Conservation (phyloP, 2,888 invertebrate species). For the Drosophila anomalipes region DNA sequence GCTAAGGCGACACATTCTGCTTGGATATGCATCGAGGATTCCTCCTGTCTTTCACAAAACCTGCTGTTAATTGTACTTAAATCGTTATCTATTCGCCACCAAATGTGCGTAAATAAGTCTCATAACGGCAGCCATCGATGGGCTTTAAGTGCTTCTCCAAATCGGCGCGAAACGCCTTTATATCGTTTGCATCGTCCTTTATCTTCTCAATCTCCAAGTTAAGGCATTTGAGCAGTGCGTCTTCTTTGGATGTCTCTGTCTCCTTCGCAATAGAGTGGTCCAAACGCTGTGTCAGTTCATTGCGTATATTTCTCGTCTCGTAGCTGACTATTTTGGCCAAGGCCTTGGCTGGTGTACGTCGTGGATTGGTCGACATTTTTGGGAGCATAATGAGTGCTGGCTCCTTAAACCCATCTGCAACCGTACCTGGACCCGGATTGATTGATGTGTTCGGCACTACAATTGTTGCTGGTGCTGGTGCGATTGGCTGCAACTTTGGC, state of each 20-base stretch:
- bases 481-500: background rate
- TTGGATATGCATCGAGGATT: no score
- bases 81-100: background rate
- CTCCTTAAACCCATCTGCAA: background rate
- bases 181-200: background rate
- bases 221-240: background rate
- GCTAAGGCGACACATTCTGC: no score
- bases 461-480: background rate
- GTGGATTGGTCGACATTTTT: background rate
- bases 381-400: background rate
- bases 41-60: no score
- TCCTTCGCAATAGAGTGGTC: background rate
- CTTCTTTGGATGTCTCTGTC: background rate
- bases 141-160: background rate
- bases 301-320: background rate
- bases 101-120: constrained; percentile 2
- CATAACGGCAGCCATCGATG: background rate
- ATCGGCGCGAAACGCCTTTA: background rate
- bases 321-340: constrained; percentile 1
- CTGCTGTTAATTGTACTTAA: background rate
- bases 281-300: constrained; percentile 1
- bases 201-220: background rate
- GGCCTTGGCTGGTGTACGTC: background rate
- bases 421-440: background rate
- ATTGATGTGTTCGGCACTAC: background rate